Evolutionary conservation across 2,888 invertebrate genomes (phyloP), one percentile per base, ranked within the genome.

Genomic region (Azorinus chamasolen): DNA sequence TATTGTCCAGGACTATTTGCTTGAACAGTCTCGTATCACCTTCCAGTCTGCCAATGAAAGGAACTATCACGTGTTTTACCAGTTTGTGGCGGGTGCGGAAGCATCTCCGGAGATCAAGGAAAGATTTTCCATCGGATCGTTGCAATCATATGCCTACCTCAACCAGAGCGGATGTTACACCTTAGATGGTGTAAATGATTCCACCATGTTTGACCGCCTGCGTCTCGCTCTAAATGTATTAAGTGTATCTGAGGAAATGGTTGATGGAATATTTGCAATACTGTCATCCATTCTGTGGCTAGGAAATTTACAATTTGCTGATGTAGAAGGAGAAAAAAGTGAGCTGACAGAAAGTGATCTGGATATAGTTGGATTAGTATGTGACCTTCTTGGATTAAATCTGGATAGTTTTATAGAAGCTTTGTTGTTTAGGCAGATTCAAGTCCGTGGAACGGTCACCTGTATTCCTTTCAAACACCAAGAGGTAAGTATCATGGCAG

Each of bases 61-160:
- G 66, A 99, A 98, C 92, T 99, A 98, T 91, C 98, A 99, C 91
- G 97, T 99, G 1, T 99, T 99, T 93, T 99, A 99, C 91, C 98
- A 99, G 93, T 95, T 99, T 87, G 94, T 98, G 4, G 96, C 97
- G n/a, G 98, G 98, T 6, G 90, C 90, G 20, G 77, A 86, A 53
- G 82, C 83, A 0, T 74, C 79, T 25, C 85, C 88, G 1, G 89
- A 91, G 57, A 79, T 91, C 51, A 84, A 82, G 54, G 84, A 87
- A 57, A 83, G 84, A 62, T 89, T 87, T 68, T 76, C 71, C 48
- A 79, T 91, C 27, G 83, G 84, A 18, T 65, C 87, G 10, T 64
- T 86, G 46, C 77, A 88, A 32, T 83, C 84, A 2, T 91, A 91
- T 64, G 82, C 73, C 63, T 91, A 91, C 74, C 83, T 90, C 18